Base-by-base conservation (phyloP, 1,140 invertebrate species). In the Stegodyphus dumicola region DNA sequence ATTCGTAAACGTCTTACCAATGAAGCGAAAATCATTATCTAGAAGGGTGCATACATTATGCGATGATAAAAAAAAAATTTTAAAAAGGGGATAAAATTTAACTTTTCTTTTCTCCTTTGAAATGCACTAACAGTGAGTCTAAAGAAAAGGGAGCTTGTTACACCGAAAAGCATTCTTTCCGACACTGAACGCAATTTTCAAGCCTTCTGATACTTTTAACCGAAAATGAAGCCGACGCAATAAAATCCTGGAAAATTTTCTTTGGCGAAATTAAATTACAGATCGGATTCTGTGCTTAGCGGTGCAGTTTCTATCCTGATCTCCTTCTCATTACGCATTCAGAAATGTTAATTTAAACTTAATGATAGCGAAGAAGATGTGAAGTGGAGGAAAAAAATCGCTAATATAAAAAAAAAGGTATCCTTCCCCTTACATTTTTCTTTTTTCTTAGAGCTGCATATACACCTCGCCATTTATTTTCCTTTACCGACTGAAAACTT, bases 331-430 rank as follows among this genome's bases (percentile, higher is more conserved):
- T 80, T 80, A 71, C 48, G 52, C 53, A 80, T 80, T 71, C 78
- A 71, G 53, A 80, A 80, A 80, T 69, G 78, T 73, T 80, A 80
- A 80, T 80, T 80, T 80, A 71, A 80, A 64, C 69, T 73, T 80
- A 80, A 60, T 80, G 67, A 80, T 80, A 80, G 33, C 15, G 18
- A 60, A 70, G 11, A 70, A 17, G 15, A 73, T 52, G 33, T 33
- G 33, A 33, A 33, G 33, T 33, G 33, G 33, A 3, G 3, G 33
- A 3, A 33, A 33, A 33, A 33, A 33, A 33, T 33, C 33, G 33
- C 33, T 33, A 33, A 33, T 33, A 33, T 33, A 33, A 33, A 33
- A 33, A 33, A 33, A 33, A 33, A 33, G 3, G 33, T 33, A 33
- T 33, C 33, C 33, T 33, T 33, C 33, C 33, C 33, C 33, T 33